Percentiles rank a stretch among this genome's conserved stretches.
Evolutionary conservation across 2,797 vertebrate genomes (phyloP).

Genomic region (Cyclura pinguis): DNA sequence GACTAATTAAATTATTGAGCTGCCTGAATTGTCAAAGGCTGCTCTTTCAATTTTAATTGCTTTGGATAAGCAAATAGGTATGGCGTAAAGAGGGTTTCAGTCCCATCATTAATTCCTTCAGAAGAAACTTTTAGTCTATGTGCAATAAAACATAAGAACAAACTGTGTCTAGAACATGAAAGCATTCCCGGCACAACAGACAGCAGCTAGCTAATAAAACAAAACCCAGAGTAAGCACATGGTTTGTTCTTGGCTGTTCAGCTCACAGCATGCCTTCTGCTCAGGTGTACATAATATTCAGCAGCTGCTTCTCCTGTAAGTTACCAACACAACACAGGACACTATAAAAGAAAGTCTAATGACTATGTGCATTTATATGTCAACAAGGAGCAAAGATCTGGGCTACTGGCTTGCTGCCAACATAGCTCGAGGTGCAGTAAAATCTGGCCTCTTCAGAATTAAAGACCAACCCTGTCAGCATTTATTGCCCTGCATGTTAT

Average conservation of each 20-base stretch:
- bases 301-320: not conserved
- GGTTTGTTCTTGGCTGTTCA: constrained; percentile 17
- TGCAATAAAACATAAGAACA: constrained; percentile 58
- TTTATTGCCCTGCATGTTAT: constrained; percentile 18
- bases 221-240: not conserved
- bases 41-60: constrained; percentile 56
- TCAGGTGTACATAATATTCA: constrained; percentile 19
- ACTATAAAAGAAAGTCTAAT: constrained; percentile 5
- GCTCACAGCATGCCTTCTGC: not conserved
- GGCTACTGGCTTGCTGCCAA: constrained; percentile 5
- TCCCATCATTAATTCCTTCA: constrained; percentile 70
- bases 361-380: constrained; percentile 36
- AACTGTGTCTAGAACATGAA: constrained; percentile 18
- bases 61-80: constrained; percentile 54
- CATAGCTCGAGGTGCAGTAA: constrained; percentile 3
- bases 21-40: constrained; percentile 25
- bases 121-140: constrained; percentile 62
- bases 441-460: constrained; percentile 25
- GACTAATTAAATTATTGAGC: constrained; percentile 50
- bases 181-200: not conserved
- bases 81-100: constrained; percentile 64
- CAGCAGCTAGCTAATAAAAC: constrained; percentile 1
- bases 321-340: not conserved
- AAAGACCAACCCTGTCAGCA: constrained; percentile 18
- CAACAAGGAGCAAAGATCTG: constrained; percentile 28